These are phyloP conservation scores for Leucania comma DNA, from an alignment of 2,888 invertebrate species.

Conservation along the genomic window DNA sequence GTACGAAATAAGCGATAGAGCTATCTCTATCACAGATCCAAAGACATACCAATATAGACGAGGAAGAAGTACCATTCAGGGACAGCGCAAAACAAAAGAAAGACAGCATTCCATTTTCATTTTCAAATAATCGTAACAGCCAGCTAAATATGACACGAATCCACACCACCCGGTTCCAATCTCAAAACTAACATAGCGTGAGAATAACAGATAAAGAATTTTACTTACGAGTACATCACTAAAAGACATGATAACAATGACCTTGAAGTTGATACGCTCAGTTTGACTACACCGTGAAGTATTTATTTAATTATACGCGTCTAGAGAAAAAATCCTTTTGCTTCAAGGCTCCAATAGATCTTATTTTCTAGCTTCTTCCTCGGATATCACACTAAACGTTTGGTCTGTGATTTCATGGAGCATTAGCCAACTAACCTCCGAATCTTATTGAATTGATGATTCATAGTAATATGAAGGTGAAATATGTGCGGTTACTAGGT, in stretches of 20 bases:
- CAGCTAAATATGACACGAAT: conserved; percentile 53
- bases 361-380: not conserved
- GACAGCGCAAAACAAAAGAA: conserved; percentile 52
- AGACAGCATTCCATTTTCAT: conserved; percentile 44
- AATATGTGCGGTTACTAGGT: conserved; percentile 1
- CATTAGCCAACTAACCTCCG: conserved; percentile 21
- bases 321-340: conserved; percentile 20
- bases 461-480: conserved; percentile 10
- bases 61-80: conserved; percentile 52
- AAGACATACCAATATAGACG: conserved; percentile 8
- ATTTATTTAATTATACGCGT: conserved; percentile 57
- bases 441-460: conserved; percentile 27
- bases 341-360: not conserved
- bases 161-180: conserved; percentile 51
- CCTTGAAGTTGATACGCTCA: conserved; percentile 64
- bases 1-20: not conserved
- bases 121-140: conserved; percentile 48
- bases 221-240: conserved; percentile 68
- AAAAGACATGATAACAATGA: conserved; percentile 67
- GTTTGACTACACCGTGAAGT: conserved; percentile 63
- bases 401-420: conserved; percentile 9
- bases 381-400: not conserved
- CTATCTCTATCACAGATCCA: not conserved
- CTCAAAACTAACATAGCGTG: conserved; percentile 72
- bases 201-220: conserved; percentile 76